A percentile compares a stretch with the other conserved stretches of the same genome.
Conservation (phyloP, 2,888 invertebrate genomes). For the Amphipyra tragopoginis region DNA sequence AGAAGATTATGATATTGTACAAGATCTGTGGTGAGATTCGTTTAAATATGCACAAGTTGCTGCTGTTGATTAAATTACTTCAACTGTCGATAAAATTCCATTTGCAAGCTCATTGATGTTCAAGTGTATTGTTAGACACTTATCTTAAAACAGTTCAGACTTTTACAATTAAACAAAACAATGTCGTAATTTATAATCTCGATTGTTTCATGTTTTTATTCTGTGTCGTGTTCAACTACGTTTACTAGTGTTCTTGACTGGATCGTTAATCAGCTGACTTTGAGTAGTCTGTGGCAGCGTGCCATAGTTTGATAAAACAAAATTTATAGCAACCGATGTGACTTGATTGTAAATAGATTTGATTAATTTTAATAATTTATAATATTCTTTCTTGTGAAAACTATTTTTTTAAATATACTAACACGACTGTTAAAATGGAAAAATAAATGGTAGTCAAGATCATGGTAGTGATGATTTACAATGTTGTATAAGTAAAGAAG, state of each 20-base stretch:
- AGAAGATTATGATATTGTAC: too few species aligned
- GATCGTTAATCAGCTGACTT: slow-evolving; percentile 35
- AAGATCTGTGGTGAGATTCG: too few species aligned
- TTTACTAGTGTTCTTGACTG: slow-evolving; percentile 11
- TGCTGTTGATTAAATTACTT: too few species aligned
- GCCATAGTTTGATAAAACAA: slow-evolving; percentile 42
- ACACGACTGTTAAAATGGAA: too few species aligned
- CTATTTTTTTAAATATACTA: background rate
- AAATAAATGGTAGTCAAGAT: too few species aligned
- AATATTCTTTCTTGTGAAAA: background rate
- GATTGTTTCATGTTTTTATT: slow-evolving; percentile 3
- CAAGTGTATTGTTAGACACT: slow-evolving; percentile 1
- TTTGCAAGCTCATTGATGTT: background rate
- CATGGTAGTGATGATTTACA: too few species aligned
- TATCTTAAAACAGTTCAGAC: background rate
- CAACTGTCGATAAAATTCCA: too few species aligned
- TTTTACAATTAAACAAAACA: slow-evolving; percentile 6
- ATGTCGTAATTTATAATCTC: background rate
- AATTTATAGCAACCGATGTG: slow-evolving; percentile 21
- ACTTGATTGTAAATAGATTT: slow-evolving; percentile 28
- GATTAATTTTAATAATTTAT: slow-evolving; percentile 1
- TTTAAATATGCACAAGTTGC: too few species aligned
- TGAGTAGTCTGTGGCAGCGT: slow-evolving; percentile 34
- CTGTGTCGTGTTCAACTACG: slow-evolving; percentile 1
- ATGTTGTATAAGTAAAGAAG: too few species aligned